phyloP scores from a whole-genome alignment of 2,888 invertebrate species.

The Drosophila subsilvestris region DNA sequence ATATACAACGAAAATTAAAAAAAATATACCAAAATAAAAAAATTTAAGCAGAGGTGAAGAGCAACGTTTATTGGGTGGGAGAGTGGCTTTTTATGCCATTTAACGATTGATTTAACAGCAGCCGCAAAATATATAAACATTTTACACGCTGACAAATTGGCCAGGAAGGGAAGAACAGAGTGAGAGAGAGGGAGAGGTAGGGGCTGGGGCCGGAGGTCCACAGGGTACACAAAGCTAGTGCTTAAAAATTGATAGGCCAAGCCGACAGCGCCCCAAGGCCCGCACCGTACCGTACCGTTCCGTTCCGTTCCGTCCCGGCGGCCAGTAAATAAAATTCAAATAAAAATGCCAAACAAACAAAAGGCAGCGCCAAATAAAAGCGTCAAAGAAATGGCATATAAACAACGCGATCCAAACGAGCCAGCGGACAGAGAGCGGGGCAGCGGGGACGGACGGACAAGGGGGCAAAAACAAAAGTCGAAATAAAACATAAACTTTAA shows the following conservation, averaged over 20 bases:
- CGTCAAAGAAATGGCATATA: conserved; percentile 77
- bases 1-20: conserved; percentile 24
- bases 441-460: conserved; percentile 47
- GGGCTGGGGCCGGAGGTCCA: neutral
- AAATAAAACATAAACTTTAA: conserved; percentile 36
- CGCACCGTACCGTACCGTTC: neutral
- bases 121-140: conserved; percentile 53
- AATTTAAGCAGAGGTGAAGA: conserved; percentile 1
- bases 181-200: neutral
- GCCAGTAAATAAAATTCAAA: conserved; percentile 76
- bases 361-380: conserved; percentile 63
- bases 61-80: conserved; percentile 31
- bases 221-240: conserved; percentile 47
- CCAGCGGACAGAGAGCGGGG: neutral
- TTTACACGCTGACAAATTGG: conserved; percentile 67
- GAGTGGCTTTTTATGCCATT: conserved; percentile 56
- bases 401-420: conserved; percentile 58
- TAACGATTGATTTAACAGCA: conserved; percentile 77
- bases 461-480: conserved; percentile 50
- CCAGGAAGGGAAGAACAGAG: conserved; percentile 5
- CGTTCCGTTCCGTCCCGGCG: conserved; percentile 12
- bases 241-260: conserved; percentile 69
- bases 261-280: conserved; percentile 10
- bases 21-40: conserved; percentile 19
- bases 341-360: conserved; percentile 74